These are phyloP conservation scores for Galagoides demidoff DNA, from an alignment of 2,797 vertebrate species.

Conservation along the genomic window DNA sequence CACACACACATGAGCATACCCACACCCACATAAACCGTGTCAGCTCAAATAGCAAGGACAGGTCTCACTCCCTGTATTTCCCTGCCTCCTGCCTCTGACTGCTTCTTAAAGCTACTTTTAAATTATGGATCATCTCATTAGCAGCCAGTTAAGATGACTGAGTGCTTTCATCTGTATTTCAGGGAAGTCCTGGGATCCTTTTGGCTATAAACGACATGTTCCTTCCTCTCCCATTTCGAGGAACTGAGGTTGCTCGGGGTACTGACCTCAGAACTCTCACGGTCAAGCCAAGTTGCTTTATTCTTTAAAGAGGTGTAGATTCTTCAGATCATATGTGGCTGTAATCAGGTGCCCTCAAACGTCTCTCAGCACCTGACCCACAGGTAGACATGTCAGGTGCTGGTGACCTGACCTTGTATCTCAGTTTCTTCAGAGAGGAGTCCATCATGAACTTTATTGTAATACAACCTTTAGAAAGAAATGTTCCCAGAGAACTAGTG, in stretches of 20 bases:
- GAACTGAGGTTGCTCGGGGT: not conserved
- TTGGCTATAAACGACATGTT: not conserved
- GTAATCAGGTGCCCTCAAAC: not conserved
- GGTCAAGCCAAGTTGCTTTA: not conserved
- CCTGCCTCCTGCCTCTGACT: not conserved
- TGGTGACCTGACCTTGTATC: not conserved
- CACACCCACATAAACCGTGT: not conserved
- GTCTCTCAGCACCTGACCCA: not conserved
- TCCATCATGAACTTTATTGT: not conserved
- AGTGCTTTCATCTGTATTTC: constrained; percentile 54
- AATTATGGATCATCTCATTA: constrained; percentile 65
- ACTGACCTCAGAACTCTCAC: not conserved
- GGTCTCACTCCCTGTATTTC: not conserved
- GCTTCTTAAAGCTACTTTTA: constrained; percentile 37
- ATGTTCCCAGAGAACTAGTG: not conserved
- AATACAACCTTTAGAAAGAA: not conserved
- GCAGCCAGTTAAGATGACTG: constrained; percentile 66
- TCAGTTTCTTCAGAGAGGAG: not conserved
- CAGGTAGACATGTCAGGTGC: not conserved
- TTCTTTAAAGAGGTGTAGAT: not conserved
- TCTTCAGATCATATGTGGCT: not conserved
- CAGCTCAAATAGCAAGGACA: not conserved
- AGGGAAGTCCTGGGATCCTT: constrained; percentile 22
- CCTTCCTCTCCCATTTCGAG: constrained; percentile 9
- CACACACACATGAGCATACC: no score